phyloP scores from a whole-genome alignment of 2,113 vertebrate genomes.

The Phaethon lepturus region DNA sequence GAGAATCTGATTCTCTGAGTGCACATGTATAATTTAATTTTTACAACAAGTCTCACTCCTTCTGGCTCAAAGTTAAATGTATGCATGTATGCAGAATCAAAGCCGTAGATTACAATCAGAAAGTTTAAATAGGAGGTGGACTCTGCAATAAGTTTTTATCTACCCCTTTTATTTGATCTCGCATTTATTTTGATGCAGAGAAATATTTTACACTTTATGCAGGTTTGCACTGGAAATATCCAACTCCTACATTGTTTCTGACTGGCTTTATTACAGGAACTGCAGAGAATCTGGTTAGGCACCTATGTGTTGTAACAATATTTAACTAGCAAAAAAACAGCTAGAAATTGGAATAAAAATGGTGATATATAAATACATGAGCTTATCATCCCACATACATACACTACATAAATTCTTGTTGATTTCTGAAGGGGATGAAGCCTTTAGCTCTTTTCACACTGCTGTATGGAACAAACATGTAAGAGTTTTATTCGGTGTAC shows the following conservation, averaged over 20 bases:
- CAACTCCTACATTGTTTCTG: neutral
- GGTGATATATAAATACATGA: neutral
- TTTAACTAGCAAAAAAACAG: neutral
- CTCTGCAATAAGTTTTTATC: neutral
- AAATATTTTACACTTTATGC: neutral
- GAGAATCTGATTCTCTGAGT: neutral
- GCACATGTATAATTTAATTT: conserved; percentile 23
- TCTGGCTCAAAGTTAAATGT: neutral
- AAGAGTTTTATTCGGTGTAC: neutral
- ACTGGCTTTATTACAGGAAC: neutral
- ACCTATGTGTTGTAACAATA: neutral
- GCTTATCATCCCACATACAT: neutral
- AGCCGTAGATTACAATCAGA: neutral
- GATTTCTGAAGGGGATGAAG: neutral
- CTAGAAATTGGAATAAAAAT: neutral
- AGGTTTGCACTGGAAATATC: neutral
- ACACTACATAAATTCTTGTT: neutral
- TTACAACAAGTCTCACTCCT: conserved; percentile 11
- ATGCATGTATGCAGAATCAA: neutral
- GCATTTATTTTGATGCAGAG: neutral
- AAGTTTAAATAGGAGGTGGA: neutral
- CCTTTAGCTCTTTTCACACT: neutral
- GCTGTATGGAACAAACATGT: neutral
- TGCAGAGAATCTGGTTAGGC: neutral
- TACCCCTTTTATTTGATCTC: neutral